These are phyloP conservation scores for Harpagifer antarcticus DNA, from an alignment of 2,797 vertebrate genomes.

Conservation along the genomic window DNA sequence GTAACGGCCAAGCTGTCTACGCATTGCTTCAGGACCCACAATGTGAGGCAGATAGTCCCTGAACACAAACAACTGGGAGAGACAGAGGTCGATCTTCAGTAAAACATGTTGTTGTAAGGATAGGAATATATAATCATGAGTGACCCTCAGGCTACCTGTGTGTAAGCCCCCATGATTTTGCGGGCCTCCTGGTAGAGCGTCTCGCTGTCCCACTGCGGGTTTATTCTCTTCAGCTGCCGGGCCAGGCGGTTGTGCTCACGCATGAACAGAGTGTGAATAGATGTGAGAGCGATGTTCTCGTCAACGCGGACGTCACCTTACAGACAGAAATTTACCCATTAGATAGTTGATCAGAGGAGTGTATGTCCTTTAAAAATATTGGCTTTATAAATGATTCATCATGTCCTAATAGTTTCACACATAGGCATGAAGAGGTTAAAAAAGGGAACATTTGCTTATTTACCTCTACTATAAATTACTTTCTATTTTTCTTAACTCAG, in stretches of 20 bases:
- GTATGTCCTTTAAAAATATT: background rate
- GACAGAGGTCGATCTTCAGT: background rate
- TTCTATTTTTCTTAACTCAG: background rate
- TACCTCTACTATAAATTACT: background rate
- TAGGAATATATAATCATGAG: background rate
- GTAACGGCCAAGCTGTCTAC: slow-evolving; percentile 79
- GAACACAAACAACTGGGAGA: slow-evolving; percentile 88
- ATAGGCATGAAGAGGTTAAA: background rate
- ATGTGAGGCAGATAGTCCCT: slow-evolving; percentile 90
- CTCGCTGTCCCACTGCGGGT: slow-evolving; percentile 90
- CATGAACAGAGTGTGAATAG: slow-evolving; percentile 89
- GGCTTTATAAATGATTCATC: background rate
- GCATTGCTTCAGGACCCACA: slow-evolving; percentile 75
- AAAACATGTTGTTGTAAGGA: background rate
- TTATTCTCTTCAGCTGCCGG: slow-evolving; percentile 80
- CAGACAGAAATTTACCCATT: slow-evolving; percentile 2
- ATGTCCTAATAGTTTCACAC: background rate
- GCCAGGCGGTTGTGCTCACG: slow-evolving; percentile 92
- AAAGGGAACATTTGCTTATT: background rate
- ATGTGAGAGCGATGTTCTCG: slow-evolving; percentile 88
- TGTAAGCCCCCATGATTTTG: slow-evolving; percentile 89
- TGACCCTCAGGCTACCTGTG: slow-evolving; percentile 82
- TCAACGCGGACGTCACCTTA: slow-evolving; percentile 89
- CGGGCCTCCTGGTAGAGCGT: slow-evolving; percentile 90
- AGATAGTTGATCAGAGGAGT: background rate